Evolutionary conservation across 2,797 vertebrate genomes (phyloP).

Genomic region (Lindbergichthys nudifrons): DNA sequence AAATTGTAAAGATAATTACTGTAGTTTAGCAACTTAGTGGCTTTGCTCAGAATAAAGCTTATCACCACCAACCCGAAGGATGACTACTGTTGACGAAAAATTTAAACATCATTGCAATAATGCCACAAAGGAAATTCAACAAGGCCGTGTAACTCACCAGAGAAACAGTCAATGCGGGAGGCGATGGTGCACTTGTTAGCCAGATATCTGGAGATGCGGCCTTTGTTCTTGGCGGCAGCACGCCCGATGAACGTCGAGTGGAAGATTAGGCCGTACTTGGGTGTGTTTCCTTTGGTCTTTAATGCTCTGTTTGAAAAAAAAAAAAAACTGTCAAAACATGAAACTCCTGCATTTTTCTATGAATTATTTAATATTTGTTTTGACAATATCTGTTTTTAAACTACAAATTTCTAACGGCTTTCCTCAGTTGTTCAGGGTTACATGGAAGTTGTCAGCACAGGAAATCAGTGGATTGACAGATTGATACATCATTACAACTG

Average conservation of each 20-base stretch:
- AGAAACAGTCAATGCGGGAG: slow-evolving; percentile 96
- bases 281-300: slow-evolving; percentile 96
- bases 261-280: slow-evolving; percentile 97
- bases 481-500: no score
- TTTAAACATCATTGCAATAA: slow-evolving; percentile 89
- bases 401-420: no score
- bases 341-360: no score
- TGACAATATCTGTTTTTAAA: no score
- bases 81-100: slow-evolving; percentile 99
- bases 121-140: neutral
- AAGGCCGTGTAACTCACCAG: slow-evolving; percentile 80
- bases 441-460: no score
- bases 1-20: fast-evolving
- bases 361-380: no score
- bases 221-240: slow-evolving; percentile 96
- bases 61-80: slow-evolving; percentile 84
- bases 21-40: neutral
- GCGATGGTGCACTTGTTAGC: slow-evolving; percentile 98
- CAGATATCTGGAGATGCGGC: slow-evolving; percentile 95
- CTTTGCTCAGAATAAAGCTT: slow-evolving; percentile 88
- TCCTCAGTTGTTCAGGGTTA: no score
- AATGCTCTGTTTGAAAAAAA: slow-evolving; percentile 87
- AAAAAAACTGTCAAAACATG: neutral
- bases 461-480: no score
- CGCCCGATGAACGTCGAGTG: slow-evolving; percentile 98